Conservation (phyloP, 2,113 vertebrate genomes). For the Siniperca chuatsi region DNA sequence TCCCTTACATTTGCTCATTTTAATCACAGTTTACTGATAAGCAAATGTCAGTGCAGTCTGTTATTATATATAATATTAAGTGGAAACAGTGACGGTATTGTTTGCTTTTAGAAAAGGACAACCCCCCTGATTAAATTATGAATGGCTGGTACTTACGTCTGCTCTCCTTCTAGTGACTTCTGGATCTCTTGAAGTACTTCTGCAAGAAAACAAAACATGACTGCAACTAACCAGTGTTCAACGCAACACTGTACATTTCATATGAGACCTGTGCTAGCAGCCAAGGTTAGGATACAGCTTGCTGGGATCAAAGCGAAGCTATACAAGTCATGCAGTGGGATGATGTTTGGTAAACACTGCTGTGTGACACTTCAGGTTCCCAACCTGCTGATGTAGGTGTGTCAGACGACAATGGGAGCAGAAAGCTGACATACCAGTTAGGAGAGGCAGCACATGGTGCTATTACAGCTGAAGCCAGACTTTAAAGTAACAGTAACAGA, state of each 20-base stretch:
- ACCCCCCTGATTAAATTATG: not conserved
- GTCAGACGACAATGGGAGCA: conserved; percentile 29
- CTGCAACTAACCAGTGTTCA: not conserved
- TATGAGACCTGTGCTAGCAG: not conserved
- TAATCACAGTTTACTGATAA: not conserved
- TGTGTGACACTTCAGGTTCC: not conserved
- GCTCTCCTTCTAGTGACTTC: conserved; percentile 93
- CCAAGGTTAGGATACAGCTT: not conserved
- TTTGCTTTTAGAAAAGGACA: not conserved
- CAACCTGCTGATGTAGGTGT: not conserved
- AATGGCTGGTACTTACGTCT: conserved; percentile 86
- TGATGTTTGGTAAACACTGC: conserved; percentile 10
- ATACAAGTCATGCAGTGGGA: conserved; percentile 17
- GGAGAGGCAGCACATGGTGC: conserved; percentile 12
- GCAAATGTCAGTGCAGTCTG: not conserved
- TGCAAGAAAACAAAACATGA: conserved; percentile 69
- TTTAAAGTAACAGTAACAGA: not conserved
- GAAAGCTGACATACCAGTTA: conserved; percentile 42
- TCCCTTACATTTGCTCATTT: not conserved
- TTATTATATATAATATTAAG: not conserved
- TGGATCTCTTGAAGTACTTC: conserved; percentile 97
- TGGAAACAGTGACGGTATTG: not conserved
- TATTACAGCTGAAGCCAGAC: conserved; percentile 25
- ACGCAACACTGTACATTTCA: not conserved
- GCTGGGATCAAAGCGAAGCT: not conserved